phyloP scores from a whole-genome alignment of 2,888 invertebrate species.

The Choreutis nemorana region DNA sequence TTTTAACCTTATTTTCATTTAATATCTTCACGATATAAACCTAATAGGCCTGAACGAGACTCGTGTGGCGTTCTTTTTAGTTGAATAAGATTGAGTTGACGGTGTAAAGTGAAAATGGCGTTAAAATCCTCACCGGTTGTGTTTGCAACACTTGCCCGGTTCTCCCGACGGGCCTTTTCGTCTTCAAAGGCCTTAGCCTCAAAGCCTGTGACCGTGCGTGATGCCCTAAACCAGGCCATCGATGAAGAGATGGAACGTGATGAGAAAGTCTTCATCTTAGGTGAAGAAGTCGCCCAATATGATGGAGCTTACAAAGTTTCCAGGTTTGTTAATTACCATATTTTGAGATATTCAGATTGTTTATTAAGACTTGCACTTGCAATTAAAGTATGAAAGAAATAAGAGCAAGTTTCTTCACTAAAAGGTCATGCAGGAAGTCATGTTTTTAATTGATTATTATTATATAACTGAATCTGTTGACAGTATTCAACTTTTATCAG shows the following conservation, averaged over 20 bases:
- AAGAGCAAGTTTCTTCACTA: too few species aligned
- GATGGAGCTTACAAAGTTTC: slow-evolving; percentile 98
- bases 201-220: slow-evolving; percentile 90
- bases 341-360: too few species aligned
- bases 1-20: slow-evolving; percentile 36
- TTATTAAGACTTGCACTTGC: too few species aligned
- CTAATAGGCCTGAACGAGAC: slow-evolving; percentile 18
- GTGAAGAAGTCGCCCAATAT: slow-evolving; percentile 99
- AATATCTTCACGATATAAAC: slow-evolving; percentile 18
- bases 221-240: slow-evolving; percentile 94
- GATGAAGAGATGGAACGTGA: slow-evolving; percentile 97
- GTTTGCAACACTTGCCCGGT: slow-evolving; percentile 30
- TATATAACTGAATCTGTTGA: too few species aligned
- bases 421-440: too few species aligned
- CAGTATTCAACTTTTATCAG: too few species aligned
- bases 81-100: too few species aligned
- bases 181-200: slow-evolving; percentile 39
- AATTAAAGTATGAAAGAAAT: too few species aligned
- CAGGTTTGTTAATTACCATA: slow-evolving; percentile 32
- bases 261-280: slow-evolving; percentile 88
- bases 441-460: too few species aligned
- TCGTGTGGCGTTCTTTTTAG: slow-evolving; percentile 20
- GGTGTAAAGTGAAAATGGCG: slow-evolving; percentile 59
- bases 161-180: slow-evolving; percentile 49
- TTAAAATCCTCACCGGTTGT: slow-evolving; percentile 54